Evolutionary conservation across 1,140 invertebrate genomes (phyloP), one percentile per base, ranked within the genome.

Genomic region (Drosophila punjabiensis): DNA sequence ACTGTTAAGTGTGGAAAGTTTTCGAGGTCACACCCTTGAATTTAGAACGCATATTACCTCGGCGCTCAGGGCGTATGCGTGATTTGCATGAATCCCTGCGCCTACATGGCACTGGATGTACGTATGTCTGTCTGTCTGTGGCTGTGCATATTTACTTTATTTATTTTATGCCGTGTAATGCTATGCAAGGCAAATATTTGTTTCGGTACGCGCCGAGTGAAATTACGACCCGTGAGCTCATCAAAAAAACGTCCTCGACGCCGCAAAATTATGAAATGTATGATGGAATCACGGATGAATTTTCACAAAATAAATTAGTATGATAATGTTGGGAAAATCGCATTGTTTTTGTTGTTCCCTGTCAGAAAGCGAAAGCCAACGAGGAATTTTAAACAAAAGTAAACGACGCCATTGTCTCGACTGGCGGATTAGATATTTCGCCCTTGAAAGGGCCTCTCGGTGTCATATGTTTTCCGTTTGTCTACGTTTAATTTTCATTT

Each of bases 291-390:
- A 90, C 86, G 65, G 85, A 70, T 48, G 76, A 48, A 68, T 89
- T 85, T 81, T 68, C 69, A 66, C 67, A 76, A 89, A 74, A 86
- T 90, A 89, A 90, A 90, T 89, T 90, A 90, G 82, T 88, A 80
- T 82, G 69, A 52, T 79, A 69, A 68, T 78, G 37, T 33, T 10
- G 33, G 8, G 32, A 30, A n/a, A 28, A 20, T 16, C 14, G 74
- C 63, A 74, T 74, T 74, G 71, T 74, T n/a, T n/a, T n/a, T 74
- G 35, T 32, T 53, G 24, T 28, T 74, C 55, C 18, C 70, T 73
- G 68, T 74, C 71, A 43, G 4, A 33, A 28, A 33, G 30, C 30
- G 16, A 64, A 28, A 16, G 16, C 39, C 30, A 28, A 67, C 30
- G 39, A 45, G 30, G 39, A 67, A 64, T 64, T 53, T 41, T 43